phyloP scores from a whole-genome alignment of 2,888 invertebrate species.

The Latrodectus hesperus region DNA sequence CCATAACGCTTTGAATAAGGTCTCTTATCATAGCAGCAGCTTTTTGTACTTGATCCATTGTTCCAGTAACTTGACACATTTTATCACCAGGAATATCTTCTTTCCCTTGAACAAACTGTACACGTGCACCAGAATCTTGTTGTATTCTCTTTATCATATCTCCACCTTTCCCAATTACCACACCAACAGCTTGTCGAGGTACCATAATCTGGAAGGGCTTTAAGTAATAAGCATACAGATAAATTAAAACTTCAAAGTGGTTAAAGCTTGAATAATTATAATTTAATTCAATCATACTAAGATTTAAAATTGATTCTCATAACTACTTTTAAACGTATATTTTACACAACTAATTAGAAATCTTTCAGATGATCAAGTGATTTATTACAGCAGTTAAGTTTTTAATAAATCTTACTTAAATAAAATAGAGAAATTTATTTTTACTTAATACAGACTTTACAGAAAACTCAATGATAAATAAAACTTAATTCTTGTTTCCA shows the following conservation, averaged over 20 bases:
- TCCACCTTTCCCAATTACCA: constrained; percentile 97
- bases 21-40: constrained; percentile 92
- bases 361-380: too few relatives aligned
- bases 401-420: too few relatives aligned
- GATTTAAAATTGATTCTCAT: too few relatives aligned
- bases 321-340: too few relatives aligned
- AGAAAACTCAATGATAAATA: too few relatives aligned
- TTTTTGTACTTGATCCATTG: constrained; percentile 81
- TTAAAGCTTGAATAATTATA: too few relatives aligned
- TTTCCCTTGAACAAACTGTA: constrained; percentile 85
- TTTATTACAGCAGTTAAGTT: too few relatives aligned
- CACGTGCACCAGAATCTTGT: constrained; percentile 88
- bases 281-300: too few relatives aligned
- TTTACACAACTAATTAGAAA: too few relatives aligned
- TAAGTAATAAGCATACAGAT: not conserved
- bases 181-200: constrained; percentile 94
- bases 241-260: not conserved
- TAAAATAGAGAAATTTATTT: too few relatives aligned
- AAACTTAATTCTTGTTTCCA: too few relatives aligned
- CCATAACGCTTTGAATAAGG: constrained; percentile 89
- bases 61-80: constrained; percentile 90
- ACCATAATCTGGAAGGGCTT: constrained; percentile 81
- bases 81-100: constrained; percentile 91
- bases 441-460: too few relatives aligned
- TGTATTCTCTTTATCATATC: constrained; percentile 99